phyloP scores from a whole-genome alignment of 2,797 vertebrate species.

The Sphenopsis melanotis region DNA sequence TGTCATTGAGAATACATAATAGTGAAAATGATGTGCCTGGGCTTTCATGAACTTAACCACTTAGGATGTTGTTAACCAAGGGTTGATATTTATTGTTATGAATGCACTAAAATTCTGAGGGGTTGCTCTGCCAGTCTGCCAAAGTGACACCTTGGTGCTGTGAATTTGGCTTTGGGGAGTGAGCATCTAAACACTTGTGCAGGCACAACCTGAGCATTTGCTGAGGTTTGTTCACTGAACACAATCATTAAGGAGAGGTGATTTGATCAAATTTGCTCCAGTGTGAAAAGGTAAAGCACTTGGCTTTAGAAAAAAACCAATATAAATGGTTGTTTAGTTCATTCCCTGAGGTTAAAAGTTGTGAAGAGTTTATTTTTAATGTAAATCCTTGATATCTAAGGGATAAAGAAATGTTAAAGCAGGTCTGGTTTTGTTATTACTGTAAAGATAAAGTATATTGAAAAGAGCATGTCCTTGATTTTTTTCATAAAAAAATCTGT shows the following conservation, averaged over 20 bases:
- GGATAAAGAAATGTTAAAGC: constrained; percentile 61
- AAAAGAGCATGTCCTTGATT: constrained; percentile 64
- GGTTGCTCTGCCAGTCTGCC: neutral
- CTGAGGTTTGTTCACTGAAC: neutral
- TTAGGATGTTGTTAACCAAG: constrained; percentile 29
- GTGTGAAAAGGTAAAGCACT: neutral
- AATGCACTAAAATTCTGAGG: neutral
- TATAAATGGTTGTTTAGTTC: neutral
- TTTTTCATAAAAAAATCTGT: constrained; percentile 68
- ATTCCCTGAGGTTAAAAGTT: constrained; percentile 22
- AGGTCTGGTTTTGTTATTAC: constrained; percentile 75
- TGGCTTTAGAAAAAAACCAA: neutral
- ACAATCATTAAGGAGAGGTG: neutral
- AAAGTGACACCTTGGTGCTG: neutral
- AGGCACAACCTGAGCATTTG: neutral
- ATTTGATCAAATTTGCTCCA: neutral
- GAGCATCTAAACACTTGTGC: accelerated
- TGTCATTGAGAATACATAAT: constrained; percentile 90
- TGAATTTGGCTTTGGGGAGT: neutral
- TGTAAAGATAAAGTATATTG: constrained; percentile 70
- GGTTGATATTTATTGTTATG: neutral
- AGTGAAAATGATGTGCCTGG: constrained; percentile 80
- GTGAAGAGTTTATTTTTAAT: constrained; percentile 60
- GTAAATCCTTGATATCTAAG: constrained; percentile 40
- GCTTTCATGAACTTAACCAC: constrained; percentile 70